phyloP scores from a whole-genome alignment of 2,113 vertebrate genomes.

The Suncus etruscus region DNA sequence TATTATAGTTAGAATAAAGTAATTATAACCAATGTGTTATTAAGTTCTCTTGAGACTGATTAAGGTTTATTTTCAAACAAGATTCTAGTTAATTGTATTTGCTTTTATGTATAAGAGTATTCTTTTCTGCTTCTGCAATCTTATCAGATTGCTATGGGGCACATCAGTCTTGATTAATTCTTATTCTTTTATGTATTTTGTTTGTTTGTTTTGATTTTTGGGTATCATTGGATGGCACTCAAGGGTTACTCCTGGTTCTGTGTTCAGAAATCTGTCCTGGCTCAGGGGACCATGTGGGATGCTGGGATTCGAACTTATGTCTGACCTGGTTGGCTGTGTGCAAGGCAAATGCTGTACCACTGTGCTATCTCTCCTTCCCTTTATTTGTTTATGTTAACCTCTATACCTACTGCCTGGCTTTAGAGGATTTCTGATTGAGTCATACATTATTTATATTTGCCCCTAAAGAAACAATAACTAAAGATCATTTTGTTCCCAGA shows the following conservation, averaged over 20 bases:
- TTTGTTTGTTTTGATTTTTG: no score
- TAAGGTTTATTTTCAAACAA: neutral
- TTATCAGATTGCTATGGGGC: neutral
- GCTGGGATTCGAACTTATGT: no score
- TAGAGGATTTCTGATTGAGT: conserved; percentile 26
- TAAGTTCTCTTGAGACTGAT: neutral
- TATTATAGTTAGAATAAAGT: neutral
- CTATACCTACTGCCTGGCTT: neutral
- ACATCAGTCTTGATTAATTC: neutral
- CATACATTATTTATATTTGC: neutral
- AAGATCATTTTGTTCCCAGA: neutral
- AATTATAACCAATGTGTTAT: neutral
- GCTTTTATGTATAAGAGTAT: neutral
- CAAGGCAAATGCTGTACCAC: no score
- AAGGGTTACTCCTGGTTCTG: no score
- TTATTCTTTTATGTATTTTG: neutral
- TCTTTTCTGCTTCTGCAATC: neutral
- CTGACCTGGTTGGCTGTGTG: no score
- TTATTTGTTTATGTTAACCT: neutral
- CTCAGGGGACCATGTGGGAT: no score
- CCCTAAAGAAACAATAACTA: neutral
- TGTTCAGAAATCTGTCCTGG: no score
- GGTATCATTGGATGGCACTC: no score
- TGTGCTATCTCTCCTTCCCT: no score
- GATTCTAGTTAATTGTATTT: neutral